A percentile compares a stretch with the other conserved stretches of the same genome.
Conservation (phyloP, 1,140 invertebrate species). For the Polypedilum pembai region DNA sequence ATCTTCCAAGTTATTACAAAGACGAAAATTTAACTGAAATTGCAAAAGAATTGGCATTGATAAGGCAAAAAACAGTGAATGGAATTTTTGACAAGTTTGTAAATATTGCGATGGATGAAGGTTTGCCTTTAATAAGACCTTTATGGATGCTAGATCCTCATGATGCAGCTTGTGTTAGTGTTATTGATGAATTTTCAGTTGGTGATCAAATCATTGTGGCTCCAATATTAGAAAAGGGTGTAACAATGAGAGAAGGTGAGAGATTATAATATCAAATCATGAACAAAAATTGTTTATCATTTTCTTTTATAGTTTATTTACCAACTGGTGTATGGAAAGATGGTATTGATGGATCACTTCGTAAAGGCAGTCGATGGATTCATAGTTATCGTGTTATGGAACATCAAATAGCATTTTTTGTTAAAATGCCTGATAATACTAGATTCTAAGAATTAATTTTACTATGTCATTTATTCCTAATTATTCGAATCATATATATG, state of each 20-base stretch:
- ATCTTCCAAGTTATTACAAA: conserved; percentile 79
- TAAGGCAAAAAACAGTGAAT: conserved; percentile 69
- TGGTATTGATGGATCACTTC: conserved; percentile 72
- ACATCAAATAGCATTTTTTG: conserved; percentile 75
- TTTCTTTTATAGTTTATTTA: conserved; percentile 57
- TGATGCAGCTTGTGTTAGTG: conserved; percentile 67
- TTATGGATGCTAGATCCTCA: conserved; percentile 85
- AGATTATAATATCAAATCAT: not conserved
- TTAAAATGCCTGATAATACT: conserved; percentile 75
- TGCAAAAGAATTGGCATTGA: conserved; percentile 62
- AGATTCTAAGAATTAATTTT: conserved; percentile 52
- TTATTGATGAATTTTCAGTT: conserved; percentile 83
- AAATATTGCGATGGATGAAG: conserved; percentile 65
- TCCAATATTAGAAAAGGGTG: conserved; percentile 66
- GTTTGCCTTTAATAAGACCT: conserved; percentile 76
- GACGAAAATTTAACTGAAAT: conserved; percentile 64
- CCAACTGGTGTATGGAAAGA: conserved; percentile 85
- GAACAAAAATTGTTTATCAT: not conserved
- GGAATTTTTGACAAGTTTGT: conserved; percentile 68
- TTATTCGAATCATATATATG: conserved; percentile 55
- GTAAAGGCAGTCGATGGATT: conserved; percentile 82
- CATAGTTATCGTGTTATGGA: conserved; percentile 74
- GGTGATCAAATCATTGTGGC: conserved; percentile 88
- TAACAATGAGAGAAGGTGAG: conserved; percentile 53
- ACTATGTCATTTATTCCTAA: conserved; percentile 63